Evolutionary conservation across 2,888 invertebrate species (phyloP), one percentile per base, ranked within the genome.

Genomic region (Agrochola circellaris): DNA sequence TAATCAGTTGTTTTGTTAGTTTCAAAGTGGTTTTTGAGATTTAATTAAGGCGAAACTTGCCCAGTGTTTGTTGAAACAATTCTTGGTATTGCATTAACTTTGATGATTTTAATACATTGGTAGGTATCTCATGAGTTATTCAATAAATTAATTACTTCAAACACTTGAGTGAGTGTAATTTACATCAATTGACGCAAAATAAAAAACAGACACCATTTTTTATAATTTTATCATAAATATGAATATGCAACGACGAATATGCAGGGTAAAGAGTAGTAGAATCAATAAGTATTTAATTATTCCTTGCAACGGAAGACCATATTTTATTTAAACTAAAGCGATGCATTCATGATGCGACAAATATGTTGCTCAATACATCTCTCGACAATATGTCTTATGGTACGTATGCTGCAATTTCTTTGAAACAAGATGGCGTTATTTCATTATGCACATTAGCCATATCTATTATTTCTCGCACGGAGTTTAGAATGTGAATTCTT

Each of bases 391-490:
- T 62, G 26, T 61, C n/a, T 20, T 17, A 26, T 7, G 48, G 51
- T 17, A 60, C 30, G 30, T 34, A 62, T 54, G 74, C 61, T n/a
- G 68, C 51, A 68, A 73, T 62, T 58, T 78, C 67, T 83, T 51
- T 34, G 20, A 38, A 48, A 26, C 65, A 48, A 65, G 60, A n/a
- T 68, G 23, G 6, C 7, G 58, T 42, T 48, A 79, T 73, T 65
- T 75, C 30, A 72, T 45, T 45, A 54, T 70, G 83, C 83, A 79
- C 67, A 79, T 75, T 73, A 75, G 65, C 34, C 20, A 34, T 64
- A 60, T 17, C 26, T 56, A 71, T 67, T 68, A 74, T 71, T 73
- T 64, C 61, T 79, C 13, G 3, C 38, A 58, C 69, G 58, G 26
- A 60, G 23, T 42, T 58, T 13, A 34, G n/a, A 73, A 61, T 51